Evolutionary conservation across 2,888 invertebrate genomes (phyloP).

Genomic region (Lasiommata megera): DNA sequence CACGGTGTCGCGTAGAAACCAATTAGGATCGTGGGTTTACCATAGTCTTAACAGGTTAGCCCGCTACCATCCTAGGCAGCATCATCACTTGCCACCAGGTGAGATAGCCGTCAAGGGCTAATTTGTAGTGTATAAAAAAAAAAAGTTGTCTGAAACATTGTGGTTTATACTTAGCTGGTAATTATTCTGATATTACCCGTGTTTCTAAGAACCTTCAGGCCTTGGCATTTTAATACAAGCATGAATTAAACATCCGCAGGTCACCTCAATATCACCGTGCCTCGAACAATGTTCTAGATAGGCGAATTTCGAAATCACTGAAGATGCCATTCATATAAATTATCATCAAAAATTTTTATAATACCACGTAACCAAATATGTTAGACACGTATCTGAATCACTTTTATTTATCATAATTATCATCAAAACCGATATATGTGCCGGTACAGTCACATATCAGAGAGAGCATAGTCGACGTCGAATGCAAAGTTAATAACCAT

Average conservation of each 20-base stretch:
- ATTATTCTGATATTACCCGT: no score
- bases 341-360: conserved; percentile 7
- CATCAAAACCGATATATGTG: conserved; percentile 20
- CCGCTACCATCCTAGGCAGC: no score
- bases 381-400: conserved; percentile 16
- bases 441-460: conserved; percentile 24
- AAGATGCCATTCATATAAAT: not conserved
- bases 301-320: not conserved
- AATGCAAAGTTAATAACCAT: conserved; percentile 31
- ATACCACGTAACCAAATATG: conserved; percentile 17
- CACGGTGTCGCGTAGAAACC: no score
- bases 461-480: conserved; percentile 28
- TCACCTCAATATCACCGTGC: not conserved
- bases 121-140: no score
- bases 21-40: no score
- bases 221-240: conserved; percentile 1
- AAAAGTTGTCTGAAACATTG: no score
- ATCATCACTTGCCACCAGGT: no score
- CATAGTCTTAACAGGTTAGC: no score
- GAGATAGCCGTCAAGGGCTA: no score
- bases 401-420: conserved; percentile 28
- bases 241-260: not conserved
- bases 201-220: not conserved
- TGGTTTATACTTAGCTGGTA: no score
- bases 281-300: not conserved